Evolutionary conservation across 2,888 invertebrate species (phyloP), one percentile per base, ranked within the genome.

Genomic region (Hipparchia semele): DNA sequence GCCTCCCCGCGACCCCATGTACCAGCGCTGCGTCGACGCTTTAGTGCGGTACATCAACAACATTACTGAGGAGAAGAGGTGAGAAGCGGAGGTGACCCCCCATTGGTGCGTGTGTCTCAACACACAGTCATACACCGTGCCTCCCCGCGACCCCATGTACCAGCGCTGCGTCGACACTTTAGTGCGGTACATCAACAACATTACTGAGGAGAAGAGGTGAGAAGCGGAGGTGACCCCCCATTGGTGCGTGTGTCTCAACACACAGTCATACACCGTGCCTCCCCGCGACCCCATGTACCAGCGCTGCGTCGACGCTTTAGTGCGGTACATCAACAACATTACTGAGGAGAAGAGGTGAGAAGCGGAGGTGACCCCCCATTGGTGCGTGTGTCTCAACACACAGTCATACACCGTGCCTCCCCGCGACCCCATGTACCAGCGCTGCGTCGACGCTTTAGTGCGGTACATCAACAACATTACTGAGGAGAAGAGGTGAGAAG

Each of bases 41-140:
- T 73, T 85, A 0, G 76, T 75, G 0, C 62, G 72, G 3, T 82
- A 75, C 60, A 78, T 85, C 51, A 82, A 84, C 69, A 73, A 78
- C 6, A 33, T 81, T 2, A 84, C 81, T 6, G 5, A 33, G 12
- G 78, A 78, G 0, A 72, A 74, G 65, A 76, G 83, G 81, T 81
- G 7, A 7, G 12, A 6, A 23, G 49, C 8, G 8, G 49, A 49
- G 49, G 49, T 49, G 49, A 49, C 80, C 46, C 79, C 82, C 0
- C 83, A 84, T 70, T 86, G 83, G 83, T 86, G 86, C 71, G 81
- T 81, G 0, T 86, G 86, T 75, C 70, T 76, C n/a, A 78, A 76
- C 56, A 60, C 73, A 0, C 71, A 73, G 2, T 86, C 86, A 83
- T 59, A 62, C 2, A 71, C 75, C 10, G 78, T 84, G 7, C 10